Percentiles rank a stretch among this genome's conserved stretches.
These are phyloP conservation scores for Myrmecobius fasciatus DNA, from an alignment of 2,113 vertebrate species.

Conservation along the genomic window DNA sequence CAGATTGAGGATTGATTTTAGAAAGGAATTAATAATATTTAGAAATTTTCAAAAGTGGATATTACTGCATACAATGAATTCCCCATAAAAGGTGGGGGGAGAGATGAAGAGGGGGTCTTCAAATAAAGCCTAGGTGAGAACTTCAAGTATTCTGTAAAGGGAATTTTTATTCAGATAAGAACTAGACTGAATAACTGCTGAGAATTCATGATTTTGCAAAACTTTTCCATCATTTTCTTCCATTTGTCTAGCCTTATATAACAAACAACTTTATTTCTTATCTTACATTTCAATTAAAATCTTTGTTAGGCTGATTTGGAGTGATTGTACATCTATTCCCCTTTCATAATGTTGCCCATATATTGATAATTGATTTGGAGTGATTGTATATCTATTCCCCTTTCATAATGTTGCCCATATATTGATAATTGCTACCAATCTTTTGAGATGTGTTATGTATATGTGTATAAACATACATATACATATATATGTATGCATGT, in stretches of 20 bases:
- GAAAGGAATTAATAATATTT: neutral
- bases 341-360: neutral
- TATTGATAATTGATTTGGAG: neutral
- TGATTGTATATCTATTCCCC: neutral
- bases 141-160: neutral
- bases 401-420: neutral
- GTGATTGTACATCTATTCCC: neutral
- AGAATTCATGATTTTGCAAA: neutral
- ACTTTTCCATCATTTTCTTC: neutral
- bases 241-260: neutral
- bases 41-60: neutral
- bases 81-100: neutral
- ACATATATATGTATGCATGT: neutral
- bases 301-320: neutral
- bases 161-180: neutral
- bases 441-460: neutral
- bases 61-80: neutral
- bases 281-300: neutral
- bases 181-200: neutral
- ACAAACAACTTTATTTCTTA: neutral
- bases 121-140: neutral
- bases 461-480: neutral
- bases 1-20: neutral
- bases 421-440: neutral
- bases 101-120: neutral